Percentiles rank a stretch among this genome's conserved stretches.
Evolutionary conservation across 1,140 invertebrate genomes (phyloP).

Genomic region (Myzus persicae): DNA sequence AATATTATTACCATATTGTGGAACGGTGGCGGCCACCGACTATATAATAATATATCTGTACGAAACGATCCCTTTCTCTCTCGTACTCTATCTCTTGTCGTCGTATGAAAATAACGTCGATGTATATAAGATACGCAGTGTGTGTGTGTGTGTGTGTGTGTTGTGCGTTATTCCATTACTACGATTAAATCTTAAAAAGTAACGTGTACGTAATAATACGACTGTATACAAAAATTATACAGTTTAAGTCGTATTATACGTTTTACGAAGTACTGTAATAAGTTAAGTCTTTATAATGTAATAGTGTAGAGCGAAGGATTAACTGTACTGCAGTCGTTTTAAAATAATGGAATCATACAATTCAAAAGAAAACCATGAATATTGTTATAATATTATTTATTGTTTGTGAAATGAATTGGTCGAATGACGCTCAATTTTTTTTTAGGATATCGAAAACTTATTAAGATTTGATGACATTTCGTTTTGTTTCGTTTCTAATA

Average conservation of each 20-base stretch:
- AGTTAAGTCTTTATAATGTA: neutral
- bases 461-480: too few relatives aligned
- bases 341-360: too few relatives aligned
- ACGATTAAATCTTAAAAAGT: slow-evolving; percentile 17
- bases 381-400: too few relatives aligned
- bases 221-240: neutral
- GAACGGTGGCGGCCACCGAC: neutral
- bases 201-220: too few relatives aligned
- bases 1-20: neutral
- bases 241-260: neutral
- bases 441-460: too few relatives aligned
- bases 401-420: too few relatives aligned
- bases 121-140: neutral
- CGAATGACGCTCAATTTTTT: too few relatives aligned
- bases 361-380: too few relatives aligned
- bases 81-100: neutral
- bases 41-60: neutral
- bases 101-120: neutral
- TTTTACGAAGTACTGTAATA: neutral
- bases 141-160: neutral
- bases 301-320: neutral
- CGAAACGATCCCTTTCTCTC: neutral
- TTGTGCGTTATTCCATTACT: neutral
- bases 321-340: too few relatives aligned
- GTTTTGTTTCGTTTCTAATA: neutral